Evolutionary conservation across 2,888 invertebrate genomes (phyloP).

Genomic region (Arenicola marina): DNA sequence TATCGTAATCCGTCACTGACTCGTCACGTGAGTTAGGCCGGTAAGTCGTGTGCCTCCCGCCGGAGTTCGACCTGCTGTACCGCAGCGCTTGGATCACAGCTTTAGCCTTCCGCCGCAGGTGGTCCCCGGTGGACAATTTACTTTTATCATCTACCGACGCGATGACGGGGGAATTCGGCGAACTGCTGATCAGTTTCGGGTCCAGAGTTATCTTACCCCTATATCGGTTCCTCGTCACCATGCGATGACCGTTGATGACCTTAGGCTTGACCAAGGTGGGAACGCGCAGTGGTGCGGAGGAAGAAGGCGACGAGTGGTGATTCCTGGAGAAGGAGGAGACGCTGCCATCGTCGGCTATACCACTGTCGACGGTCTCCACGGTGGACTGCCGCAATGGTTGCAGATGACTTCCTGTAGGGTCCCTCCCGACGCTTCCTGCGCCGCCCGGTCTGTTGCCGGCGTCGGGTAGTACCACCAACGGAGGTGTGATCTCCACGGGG

Average conservation of each 20-base stretch:
- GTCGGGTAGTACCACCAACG: too few species aligned
- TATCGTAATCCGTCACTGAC: not conserved
- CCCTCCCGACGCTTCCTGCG: too few species aligned
- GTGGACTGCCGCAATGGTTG: constrained; percentile 37
- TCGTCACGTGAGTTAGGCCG: not conserved
- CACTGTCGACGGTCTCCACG: constrained; percentile 43
- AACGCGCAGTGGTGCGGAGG: not conserved
- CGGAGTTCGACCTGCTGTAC: not conserved
- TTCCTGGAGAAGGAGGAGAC: not conserved
- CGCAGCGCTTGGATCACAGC: too few species aligned
- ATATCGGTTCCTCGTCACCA: constrained; percentile 6
- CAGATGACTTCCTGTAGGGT: too few species aligned
- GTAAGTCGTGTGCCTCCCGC: not conserved
- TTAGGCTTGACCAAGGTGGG: not conserved
- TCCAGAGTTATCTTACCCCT: constrained; percentile 7
- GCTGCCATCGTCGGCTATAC: constrained; percentile 34
- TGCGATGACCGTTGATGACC: constrained; percentile 11
- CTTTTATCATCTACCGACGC: not conserved
- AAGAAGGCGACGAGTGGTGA: not conserved
- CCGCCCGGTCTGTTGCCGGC: too few species aligned
- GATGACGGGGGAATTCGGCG: not conserved
- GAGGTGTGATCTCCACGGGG: not conserved
- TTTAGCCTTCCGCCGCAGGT: not conserved
- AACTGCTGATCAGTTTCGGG: constrained; percentile 2
- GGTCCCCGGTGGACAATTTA: not conserved